Conservation (phyloP, 2,888 invertebrate species). For the Cinara cedri region DNA sequence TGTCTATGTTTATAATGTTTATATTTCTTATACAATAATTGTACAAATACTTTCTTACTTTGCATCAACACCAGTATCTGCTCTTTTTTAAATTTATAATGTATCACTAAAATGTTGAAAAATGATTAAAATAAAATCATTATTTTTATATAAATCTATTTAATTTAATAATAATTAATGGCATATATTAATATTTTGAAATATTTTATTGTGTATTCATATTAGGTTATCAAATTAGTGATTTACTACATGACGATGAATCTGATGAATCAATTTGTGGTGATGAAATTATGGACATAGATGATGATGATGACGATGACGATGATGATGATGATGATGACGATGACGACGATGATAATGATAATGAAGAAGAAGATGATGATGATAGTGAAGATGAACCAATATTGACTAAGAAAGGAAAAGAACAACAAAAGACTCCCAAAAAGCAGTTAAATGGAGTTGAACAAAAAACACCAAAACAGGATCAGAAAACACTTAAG, state of each 20-base stretch:
- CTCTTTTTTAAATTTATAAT: no score
- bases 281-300: conserved; percentile 60
- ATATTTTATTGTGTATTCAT: no score
- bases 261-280: background rate
- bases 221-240: background rate
- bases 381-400: conserved; percentile 42
- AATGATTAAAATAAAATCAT: background rate
- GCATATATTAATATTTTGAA: background rate
- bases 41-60: no score
- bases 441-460: conserved; percentile 58
- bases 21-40: no score
- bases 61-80: no score
- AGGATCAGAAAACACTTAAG: conserved; percentile 4
- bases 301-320: conserved; percentile 63
- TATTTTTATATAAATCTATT: background rate
- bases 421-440: conserved; percentile 58
- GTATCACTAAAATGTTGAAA: no score
- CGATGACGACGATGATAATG: conserved; percentile 60
- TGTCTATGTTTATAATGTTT: no score
- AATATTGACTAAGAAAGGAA: conserved; percentile 58
- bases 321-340: conserved; percentile 60
- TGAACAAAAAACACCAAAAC: conserved; percentile 32
- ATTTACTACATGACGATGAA: background rate
- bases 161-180: background rate
- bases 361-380: conserved; percentile 61